Evolutionary conservation across 2,888 invertebrate species (phyloP).

Genomic region (Limnephilus rhombicus): DNA sequence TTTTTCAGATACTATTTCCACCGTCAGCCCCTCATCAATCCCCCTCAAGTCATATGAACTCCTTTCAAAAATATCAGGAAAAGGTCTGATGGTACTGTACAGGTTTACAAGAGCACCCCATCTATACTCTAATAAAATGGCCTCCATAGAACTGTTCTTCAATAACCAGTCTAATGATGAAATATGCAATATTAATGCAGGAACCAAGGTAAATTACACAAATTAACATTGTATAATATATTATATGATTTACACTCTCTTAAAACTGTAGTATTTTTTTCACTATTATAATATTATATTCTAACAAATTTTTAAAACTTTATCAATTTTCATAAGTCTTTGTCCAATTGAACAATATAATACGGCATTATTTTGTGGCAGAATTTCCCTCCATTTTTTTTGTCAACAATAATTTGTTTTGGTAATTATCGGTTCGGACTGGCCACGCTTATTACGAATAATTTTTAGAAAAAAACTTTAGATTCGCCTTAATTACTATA

Average conservation of each 20-base stretch:
- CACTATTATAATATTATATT: constrained; percentile 5
- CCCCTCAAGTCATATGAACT: constrained; percentile 81
- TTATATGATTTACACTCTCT: constrained; percentile 30
- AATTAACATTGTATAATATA: background rate
- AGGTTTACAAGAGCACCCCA: constrained; percentile 89
- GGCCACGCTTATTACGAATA: too few species aligned
- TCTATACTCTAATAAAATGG: constrained; percentile 89
- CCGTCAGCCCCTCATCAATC: constrained; percentile 80
- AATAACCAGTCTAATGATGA: constrained; percentile 84
- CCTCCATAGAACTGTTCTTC: constrained; percentile 88
- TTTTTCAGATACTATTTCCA: constrained; percentile 73
- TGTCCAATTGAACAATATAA: background rate
- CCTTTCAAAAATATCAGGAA: constrained; percentile 84
- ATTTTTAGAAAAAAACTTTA: too few species aligned
- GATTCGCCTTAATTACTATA: too few species aligned
- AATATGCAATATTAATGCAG: constrained; percentile 83
- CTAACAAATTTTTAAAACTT: background rate
- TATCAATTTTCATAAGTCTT: background rate
- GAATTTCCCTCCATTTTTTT: background rate
- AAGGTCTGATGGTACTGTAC: constrained; percentile 81
- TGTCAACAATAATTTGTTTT: too few species aligned
- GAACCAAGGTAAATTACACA: constrained; percentile 80
- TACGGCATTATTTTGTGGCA: background rate
- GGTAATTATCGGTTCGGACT: too few species aligned
- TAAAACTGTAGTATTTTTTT: background rate